Conservation (phyloP, 2,888 invertebrate species). For the Lacanobia wlatinum region DNA sequence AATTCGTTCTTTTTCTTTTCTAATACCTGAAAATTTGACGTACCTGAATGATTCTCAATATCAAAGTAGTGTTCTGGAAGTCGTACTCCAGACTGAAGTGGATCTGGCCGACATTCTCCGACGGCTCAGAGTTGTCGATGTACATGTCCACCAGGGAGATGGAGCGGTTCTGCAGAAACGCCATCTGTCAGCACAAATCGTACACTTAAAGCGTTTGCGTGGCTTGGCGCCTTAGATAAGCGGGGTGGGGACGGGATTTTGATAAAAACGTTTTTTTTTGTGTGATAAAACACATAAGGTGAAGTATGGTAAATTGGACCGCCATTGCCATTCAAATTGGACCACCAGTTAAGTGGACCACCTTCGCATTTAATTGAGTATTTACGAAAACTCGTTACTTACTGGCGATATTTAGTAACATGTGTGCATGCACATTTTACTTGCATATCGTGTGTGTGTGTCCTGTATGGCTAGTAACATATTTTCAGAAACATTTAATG, state of each 20-base stretch:
- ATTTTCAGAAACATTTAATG: too few relatives aligned
- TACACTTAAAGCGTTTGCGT: conserved; percentile 75
- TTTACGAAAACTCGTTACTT: too few relatives aligned
- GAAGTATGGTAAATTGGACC: too few relatives aligned
- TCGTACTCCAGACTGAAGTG: conserved; percentile 98
- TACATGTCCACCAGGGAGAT: conserved; percentile 98
- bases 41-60: conserved; percentile 97
- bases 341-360: too few relatives aligned
- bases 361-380: too few relatives aligned
- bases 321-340: too few relatives aligned
- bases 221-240: conserved; percentile 49
- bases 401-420: too few relatives aligned
- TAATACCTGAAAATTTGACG: not conserved
- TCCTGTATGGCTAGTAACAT: too few relatives aligned
- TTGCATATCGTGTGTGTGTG: too few relatives aligned
- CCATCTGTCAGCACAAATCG: conserved; percentile 89
- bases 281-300: too few relatives aligned
- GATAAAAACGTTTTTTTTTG: conserved; percentile 31
- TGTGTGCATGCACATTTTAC: too few relatives aligned
- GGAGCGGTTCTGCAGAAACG: conserved; percentile 96
- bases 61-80: conserved; percentile 97
- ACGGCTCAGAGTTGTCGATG: conserved; percentile 97
- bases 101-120: conserved; percentile 98
- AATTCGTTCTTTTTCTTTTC: too few relatives aligned
- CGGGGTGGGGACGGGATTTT: conserved; percentile 28